Base-by-base conservation (phyloP, 1,140 invertebrate genomes). In the Diachasmimorpha longicaudata region DNA sequence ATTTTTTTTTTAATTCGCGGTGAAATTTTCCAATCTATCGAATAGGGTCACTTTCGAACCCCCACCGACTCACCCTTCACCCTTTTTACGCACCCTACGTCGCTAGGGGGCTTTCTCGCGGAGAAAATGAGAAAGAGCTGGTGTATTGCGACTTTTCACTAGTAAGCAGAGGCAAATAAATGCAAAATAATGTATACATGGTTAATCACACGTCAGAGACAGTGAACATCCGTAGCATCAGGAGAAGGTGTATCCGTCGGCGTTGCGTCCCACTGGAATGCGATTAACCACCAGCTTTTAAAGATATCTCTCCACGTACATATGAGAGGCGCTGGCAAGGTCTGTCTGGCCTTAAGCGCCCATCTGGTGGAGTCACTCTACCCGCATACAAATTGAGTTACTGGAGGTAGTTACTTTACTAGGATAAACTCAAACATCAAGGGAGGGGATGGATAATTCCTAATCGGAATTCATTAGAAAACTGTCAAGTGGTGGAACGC, bases 381-480 rank as follows among this genome's bases (percentile, higher is more conserved):
- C 82, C 81, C 84, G 86, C 86, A 88, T 88, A 88, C 86, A 86
- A 88, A 88, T 87, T 87, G 81, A 87, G 86, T 88, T 86, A 88
- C 81, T 85, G 82, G 81, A 79, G 83, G 84, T 86, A 85, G 85
- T 85, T 79, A 16, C 25, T 21, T 46, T 25, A 9, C 42, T 46
- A 52, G 37, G 23, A 23, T 71, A 31, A 46, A 31, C 21, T 14
- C 58, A 63, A 23, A 25, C 58, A 2, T 13, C 5, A n/a, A 2
- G 16, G 48, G 48, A 52, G 39, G 39, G 39, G 39, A 31, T 31
- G 31, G 31, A 31, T 31, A 31, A 31, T 3, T 31, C 31, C 31
- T 31, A 31, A 31, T 31, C 31, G 31, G 31, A 31, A 31, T 31
- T 31, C 31, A 31, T 31, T 31, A 31, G 31, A 31, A 31, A 31